Evolutionary conservation across 2,797 vertebrate species (phyloP).

Genomic region (Sylvia borin): DNA sequence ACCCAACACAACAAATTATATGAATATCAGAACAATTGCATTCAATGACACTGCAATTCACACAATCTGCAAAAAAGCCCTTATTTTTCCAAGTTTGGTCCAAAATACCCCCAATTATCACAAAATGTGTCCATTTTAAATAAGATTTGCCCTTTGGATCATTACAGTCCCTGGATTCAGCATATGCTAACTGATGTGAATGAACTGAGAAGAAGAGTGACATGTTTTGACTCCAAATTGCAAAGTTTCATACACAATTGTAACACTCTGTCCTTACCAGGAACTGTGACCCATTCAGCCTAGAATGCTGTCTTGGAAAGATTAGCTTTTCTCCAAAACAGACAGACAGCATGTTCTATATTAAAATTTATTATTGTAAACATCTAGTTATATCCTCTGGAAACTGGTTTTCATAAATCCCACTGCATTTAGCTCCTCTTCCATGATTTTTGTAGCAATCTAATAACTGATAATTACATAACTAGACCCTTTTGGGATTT

Average conservation of each 20-base stretch:
- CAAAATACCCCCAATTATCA: constrained; percentile 1
- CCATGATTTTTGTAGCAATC: not conserved
- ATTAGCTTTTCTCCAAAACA: not conserved
- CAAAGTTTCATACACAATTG: not conserved
- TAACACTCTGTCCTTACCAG: constrained; percentile 10
- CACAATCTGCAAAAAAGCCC: not conserved
- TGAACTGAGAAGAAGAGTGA: not conserved
- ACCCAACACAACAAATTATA: rapidly evolving
- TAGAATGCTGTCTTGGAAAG: not conserved
- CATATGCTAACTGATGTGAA: not conserved
- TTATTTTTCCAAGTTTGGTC: not conserved
- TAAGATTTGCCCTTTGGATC: not conserved
- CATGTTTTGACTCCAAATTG: not conserved
- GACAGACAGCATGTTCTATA: not conserved
- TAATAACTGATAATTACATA: not conserved
- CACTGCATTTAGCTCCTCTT: not conserved
- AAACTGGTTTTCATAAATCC: not conserved
- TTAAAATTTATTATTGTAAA: not conserved
- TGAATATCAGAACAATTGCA: not conserved
- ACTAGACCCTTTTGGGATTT: not conserved
- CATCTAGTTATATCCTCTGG: not conserved
- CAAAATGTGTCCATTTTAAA: not conserved
- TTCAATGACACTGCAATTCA: not conserved
- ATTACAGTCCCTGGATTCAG: not conserved
- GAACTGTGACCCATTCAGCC: not conserved